These are phyloP conservation scores for Escarpia spicata DNA, from an alignment of 2,888 invertebrate species.

Conservation along the genomic window DNA sequence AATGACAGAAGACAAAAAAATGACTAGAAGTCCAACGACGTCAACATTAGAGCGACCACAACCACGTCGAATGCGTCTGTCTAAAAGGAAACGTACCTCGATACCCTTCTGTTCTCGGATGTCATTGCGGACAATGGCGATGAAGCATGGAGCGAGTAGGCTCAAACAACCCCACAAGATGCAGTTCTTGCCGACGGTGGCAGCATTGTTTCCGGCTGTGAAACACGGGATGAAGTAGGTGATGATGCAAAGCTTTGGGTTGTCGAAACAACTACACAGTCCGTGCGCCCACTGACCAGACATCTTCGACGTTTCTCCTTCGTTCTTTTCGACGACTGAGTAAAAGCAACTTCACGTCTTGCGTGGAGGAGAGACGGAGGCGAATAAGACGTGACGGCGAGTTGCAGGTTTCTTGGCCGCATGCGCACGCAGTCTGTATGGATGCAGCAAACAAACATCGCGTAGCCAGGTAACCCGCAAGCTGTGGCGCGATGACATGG, in stretches of 20 bases:
- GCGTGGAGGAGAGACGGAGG: not conserved
- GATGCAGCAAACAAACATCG: not conserved
- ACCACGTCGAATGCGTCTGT: not conserved
- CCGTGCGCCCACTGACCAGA: not conserved
- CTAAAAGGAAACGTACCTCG: not conserved
- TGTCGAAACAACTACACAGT: conserved; percentile 25
- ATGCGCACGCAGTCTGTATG: not conserved
- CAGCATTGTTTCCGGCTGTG: conserved; percentile 27
- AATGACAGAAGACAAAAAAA: not conserved
- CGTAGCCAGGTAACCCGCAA: not conserved
- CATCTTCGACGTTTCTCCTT: conserved; percentile 7
- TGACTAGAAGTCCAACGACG: no score
- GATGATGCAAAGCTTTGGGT: conserved; percentile 23
- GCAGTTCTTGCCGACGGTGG: conserved; percentile 20
- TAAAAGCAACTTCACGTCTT: not conserved
- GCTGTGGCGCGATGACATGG: not conserved
- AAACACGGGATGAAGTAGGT: conserved; percentile 20
- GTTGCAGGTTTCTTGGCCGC: not conserved
- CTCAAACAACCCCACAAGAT: conserved; percentile 22
- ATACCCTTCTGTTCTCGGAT: conserved; percentile 21
- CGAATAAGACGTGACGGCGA: not conserved
- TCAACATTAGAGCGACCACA: no score
- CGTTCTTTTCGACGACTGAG: not conserved
- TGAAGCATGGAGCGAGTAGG: not conserved
- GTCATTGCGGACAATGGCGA: not conserved